Evolutionary conservation across 2,888 invertebrate genomes (phyloP).

Genomic region (Malachius bipustulatus): DNA sequence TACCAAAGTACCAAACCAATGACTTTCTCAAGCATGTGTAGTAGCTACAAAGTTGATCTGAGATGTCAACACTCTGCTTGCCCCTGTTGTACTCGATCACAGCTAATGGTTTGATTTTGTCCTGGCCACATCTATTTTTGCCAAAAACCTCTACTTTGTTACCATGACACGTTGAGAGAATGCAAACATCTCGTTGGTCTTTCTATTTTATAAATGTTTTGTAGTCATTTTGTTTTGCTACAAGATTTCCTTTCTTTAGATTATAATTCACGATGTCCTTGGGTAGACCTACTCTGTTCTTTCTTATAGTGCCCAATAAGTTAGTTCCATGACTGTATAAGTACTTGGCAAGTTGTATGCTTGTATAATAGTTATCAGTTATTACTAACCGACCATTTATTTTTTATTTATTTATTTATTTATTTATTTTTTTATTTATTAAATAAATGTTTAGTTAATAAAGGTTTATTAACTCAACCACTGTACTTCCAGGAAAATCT

Average conservation of each 20-base stretch:
- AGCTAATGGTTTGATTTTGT: too few species aligned
- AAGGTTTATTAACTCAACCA: not conserved
- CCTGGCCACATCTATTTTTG: too few species aligned
- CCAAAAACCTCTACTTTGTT: too few species aligned
- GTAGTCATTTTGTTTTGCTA: not conserved
- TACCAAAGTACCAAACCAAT: not conserved
- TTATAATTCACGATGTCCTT: conserved; percentile 3
- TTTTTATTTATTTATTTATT: too few species aligned
- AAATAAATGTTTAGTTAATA: too few species aligned
- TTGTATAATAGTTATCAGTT: conserved; percentile 5
- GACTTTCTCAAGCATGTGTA: not conserved
- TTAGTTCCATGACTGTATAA: conserved; percentile 3
- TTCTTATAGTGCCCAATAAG: conserved; percentile 5
- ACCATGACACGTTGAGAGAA: too few species aligned
- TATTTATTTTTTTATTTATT: too few species aligned
- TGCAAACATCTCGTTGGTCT: too few species aligned
- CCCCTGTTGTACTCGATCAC: conserved; percentile 5
- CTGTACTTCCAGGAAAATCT: not conserved
- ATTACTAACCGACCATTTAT: conserved; percentile 3
- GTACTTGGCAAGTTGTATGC: conserved; percentile 1
- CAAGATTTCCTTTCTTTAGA: not conserved
- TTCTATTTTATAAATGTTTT: not conserved
- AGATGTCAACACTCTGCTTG: conserved; percentile 1
- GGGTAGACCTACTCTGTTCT: not conserved
- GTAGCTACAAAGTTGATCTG: conserved; percentile 3